Conservation (phyloP, 2,797 vertebrate species). For the Bufotes viridis region DNA sequence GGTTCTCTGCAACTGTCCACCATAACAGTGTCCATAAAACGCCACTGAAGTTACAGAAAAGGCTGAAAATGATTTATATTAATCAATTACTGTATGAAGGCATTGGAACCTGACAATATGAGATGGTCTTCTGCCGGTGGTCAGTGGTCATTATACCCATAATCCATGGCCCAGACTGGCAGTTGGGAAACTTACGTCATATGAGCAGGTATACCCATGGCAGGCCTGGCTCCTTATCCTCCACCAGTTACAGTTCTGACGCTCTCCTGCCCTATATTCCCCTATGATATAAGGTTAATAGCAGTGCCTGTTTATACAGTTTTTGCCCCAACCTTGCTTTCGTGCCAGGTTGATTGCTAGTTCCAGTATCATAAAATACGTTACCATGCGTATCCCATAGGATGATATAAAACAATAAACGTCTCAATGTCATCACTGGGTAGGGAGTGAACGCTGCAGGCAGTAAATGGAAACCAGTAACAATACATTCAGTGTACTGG, state of each 20-base stretch:
- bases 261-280: not conserved
- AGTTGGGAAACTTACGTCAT: not conserved
- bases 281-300: not conserved
- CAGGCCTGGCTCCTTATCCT: not conserved
- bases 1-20: not conserved
- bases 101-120: not conserved
- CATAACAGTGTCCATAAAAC: not conserved
- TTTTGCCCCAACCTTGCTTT: not conserved
- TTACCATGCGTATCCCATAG: not conserved
- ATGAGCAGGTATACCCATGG: not conserved
- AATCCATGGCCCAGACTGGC: not conserved
- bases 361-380: not conserved
- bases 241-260: not conserved
- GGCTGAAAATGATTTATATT: not conserved
- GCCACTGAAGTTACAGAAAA: not conserved
- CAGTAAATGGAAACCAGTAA: slow-evolving; percentile 32
- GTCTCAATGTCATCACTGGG: not conserved
- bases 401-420: slow-evolving; percentile 7
- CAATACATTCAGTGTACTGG: slow-evolving; percentile 50
- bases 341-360: not conserved
- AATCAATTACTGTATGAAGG: not conserved
- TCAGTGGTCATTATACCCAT: not conserved
- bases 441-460: slow-evolving; percentile 22
- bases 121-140: not conserved
- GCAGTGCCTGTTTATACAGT: not conserved